phyloP scores from a whole-genome alignment of 64 coral and sea anemone genomes.

The Porites lutea region DNA sequence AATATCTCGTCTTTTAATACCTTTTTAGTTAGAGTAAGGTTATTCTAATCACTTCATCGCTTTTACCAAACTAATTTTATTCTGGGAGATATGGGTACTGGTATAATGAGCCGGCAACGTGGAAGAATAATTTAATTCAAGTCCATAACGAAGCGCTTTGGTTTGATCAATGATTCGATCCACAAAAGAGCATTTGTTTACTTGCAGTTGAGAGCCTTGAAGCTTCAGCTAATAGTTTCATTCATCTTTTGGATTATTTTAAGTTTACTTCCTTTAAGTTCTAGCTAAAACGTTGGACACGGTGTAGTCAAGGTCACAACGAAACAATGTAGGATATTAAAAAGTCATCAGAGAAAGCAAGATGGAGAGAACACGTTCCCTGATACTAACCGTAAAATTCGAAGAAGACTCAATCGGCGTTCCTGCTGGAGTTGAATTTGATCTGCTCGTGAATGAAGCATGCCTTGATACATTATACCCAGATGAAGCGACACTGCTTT shows the following conservation, averaged over 20 bases:
- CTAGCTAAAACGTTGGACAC: neutral
- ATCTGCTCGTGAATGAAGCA: conserved; percentile 79
- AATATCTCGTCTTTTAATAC: neutral
- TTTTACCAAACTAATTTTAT: neutral
- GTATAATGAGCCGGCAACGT: conserved; percentile 41
- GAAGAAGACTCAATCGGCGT: conserved; percentile 66
- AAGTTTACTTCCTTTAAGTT: neutral
- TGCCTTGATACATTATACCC: conserved; percentile 78
- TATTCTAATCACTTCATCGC: neutral
- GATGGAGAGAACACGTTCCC: conserved; percentile 15
- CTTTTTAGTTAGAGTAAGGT: neutral
- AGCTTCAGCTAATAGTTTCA: neutral
- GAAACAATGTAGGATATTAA: conserved; percentile 88
- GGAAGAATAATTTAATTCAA: conserved; percentile 37
- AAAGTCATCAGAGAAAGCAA: conserved; percentile 84
- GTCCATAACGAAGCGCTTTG: too few species aligned
- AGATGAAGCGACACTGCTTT: conserved; percentile 62
- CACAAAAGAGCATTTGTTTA: neutral
- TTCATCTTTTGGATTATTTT: neutral
- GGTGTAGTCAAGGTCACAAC: conserved; percentile 65
- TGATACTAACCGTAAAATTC: conserved; percentile 72
- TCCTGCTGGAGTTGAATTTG: conserved; percentile 50
- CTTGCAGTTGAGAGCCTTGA: neutral
- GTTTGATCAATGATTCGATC: neutral
- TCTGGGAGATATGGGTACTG: neutral